Percentiles rank a stretch among this genome's conserved stretches.
These are phyloP conservation scores for Saguinus midas DNA, from an alignment of 2,113 vertebrate genomes.

Conservation along the genomic window DNA sequence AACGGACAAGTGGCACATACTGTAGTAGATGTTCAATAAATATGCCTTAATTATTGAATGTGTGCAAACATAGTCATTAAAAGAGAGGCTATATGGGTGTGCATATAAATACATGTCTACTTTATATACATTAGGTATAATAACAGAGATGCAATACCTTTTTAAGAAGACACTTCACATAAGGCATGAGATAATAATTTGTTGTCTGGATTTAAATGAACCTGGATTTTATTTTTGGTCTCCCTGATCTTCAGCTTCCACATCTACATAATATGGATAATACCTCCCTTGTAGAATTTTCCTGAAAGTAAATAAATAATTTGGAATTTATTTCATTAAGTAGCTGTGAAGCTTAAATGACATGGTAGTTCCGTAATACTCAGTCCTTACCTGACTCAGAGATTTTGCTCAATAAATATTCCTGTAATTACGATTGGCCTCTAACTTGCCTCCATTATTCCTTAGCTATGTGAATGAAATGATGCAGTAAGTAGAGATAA, in stretches of 20 bases:
- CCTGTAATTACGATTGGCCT: background rate
- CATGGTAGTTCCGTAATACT: background rate
- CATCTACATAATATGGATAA: background rate
- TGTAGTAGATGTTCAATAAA: background rate
- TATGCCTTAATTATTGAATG: background rate
- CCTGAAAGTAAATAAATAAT: background rate
- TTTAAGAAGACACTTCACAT: background rate
- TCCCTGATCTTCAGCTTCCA: background rate
- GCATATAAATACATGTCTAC: background rate
- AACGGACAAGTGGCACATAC: rapidly evolving
- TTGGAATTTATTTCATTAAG: background rate
- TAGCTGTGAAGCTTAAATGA: background rate
- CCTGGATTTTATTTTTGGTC: background rate
- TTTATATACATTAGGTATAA: background rate
- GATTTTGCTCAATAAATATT: background rate
- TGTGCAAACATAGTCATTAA: background rate
- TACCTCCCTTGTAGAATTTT: background rate
- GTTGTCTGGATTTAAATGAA: background rate
- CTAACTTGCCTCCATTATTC: background rate
- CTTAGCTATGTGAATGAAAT: background rate
- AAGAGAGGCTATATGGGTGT: background rate
- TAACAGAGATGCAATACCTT: background rate
- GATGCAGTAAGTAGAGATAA: background rate
- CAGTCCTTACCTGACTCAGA: background rate
- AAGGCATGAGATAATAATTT: background rate